Evolutionary conservation across 1,140 invertebrate species (phyloP).

Genomic region (Drosophila tsacasi): DNA sequence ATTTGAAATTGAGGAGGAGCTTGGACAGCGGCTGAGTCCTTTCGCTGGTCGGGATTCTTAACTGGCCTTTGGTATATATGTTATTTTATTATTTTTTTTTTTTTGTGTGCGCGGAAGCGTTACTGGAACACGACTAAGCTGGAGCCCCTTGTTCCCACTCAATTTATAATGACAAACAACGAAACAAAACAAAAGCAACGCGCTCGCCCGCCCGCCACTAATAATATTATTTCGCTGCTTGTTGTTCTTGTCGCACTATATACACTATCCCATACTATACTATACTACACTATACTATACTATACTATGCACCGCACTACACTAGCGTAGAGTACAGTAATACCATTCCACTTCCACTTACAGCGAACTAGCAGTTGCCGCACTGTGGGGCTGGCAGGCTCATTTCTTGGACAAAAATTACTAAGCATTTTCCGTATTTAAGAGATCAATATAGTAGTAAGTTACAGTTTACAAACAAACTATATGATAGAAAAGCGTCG

Average conservation of each 20-base stretch:
- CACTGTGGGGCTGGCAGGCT: not conserved
- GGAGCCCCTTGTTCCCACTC: slow-evolving; percentile 75
- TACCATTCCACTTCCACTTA: slow-evolving; percentile 42
- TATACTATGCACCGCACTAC: slow-evolving; percentile 43
- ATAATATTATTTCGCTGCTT: slow-evolving; percentile 30
- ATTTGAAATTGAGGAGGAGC: not conserved
- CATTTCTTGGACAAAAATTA: not conserved
- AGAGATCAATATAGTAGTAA: no score
- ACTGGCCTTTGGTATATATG: not conserved
- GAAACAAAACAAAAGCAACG: slow-evolving; percentile 51
- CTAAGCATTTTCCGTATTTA: not conserved
- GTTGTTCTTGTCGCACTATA: slow-evolving; percentile 55
- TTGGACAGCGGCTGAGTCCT: slow-evolving; percentile 23
- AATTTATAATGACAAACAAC: slow-evolving; percentile 82
- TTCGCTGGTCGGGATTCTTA: not conserved
- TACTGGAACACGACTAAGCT: slow-evolving; percentile 85
- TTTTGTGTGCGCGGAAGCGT: slow-evolving; percentile 76
- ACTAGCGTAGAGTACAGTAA: slow-evolving; percentile 1
- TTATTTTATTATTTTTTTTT: slow-evolving; percentile 5
- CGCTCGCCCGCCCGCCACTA: slow-evolving; percentile 14
- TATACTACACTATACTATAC: slow-evolving; percentile 17
- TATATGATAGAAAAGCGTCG: no score
- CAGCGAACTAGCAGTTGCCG: slow-evolving; percentile 57
- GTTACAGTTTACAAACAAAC: not conserved
- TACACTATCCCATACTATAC: slow-evolving; percentile 1